A percentile compares a stretch with the other conserved stretches of the same genome.
These are phyloP conservation scores for Ceyx margarethae DNA, from an alignment of 2,113 vertebrate genomes.

Conservation along the genomic window DNA sequence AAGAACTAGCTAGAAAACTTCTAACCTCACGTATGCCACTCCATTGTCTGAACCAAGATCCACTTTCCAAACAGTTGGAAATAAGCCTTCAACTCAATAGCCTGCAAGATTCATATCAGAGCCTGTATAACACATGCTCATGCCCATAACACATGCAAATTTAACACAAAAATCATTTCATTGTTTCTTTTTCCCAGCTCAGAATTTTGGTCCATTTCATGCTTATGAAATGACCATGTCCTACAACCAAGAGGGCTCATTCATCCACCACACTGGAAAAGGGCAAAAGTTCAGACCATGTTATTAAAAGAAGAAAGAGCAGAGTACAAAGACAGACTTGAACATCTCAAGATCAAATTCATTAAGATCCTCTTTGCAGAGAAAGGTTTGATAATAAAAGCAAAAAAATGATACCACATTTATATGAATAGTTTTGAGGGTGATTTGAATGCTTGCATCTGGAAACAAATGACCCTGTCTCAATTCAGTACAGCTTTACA, in stretches of 20 bases:
- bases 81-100: background rate
- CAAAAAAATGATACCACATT: background rate
- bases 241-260: background rate
- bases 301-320: background rate
- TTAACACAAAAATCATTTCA: background rate
- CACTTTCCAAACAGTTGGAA: background rate
- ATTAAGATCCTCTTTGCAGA: background rate
- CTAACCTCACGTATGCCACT: background rate
- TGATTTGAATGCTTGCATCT: background rate
- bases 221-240: accelerated
- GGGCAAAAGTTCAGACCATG: background rate
- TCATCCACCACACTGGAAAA: background rate
- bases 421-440: background rate
- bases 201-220: background rate
- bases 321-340: background rate
- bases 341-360: background rate
- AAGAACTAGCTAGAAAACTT: background rate
- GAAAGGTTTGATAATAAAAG: background rate
- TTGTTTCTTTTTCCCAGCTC: background rate
- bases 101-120: background rate
- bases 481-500: background rate
- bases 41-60: background rate
- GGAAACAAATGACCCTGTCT: background rate
- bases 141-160: background rate
- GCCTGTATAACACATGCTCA: background rate